Percentiles rank a stretch among this genome's conserved stretches.
Conservation (phyloP, 2,888 invertebrate genomes). For the Vannuccia rotundouncinata region DNA sequence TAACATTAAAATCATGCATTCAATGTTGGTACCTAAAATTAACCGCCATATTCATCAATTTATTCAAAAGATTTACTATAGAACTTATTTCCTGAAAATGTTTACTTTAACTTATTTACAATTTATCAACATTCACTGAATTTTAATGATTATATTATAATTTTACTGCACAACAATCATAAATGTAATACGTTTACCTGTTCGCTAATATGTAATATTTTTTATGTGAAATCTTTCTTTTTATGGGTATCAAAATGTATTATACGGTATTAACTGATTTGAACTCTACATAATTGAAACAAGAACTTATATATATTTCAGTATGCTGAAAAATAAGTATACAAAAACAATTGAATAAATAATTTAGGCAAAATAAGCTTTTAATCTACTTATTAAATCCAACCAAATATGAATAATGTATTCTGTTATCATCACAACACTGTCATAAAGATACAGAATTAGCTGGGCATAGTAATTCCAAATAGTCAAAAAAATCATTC, state of each 20-base stretch:
- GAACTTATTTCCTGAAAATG: too few relatives aligned
- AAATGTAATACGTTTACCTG: not conserved
- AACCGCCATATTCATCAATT: too few relatives aligned
- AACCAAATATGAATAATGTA: not conserved
- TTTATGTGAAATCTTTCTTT: not conserved
- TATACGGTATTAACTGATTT: not conserved
- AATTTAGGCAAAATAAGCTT: not conserved
- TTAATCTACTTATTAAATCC: not conserved
- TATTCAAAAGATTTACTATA: too few relatives aligned
- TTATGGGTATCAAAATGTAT: not conserved
- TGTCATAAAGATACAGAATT: not conserved
- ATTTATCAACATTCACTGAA: too few relatives aligned
- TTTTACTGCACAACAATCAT: too few relatives aligned
- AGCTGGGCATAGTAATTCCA: not conserved
- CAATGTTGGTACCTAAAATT: too few relatives aligned
- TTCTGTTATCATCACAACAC: not conserved
- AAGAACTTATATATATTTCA: not conserved
- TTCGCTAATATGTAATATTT: not conserved
- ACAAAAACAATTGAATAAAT: not conserved
- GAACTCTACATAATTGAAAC: not conserved
- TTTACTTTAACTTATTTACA: too few relatives aligned
- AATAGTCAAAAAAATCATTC: not conserved
- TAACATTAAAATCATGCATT: too few relatives aligned
- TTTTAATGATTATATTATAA: too few relatives aligned
- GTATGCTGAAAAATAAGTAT: not conserved